These are phyloP conservation scores for Menura novaehollandiae DNA, from an alignment of 2,113 vertebrate species.

Conservation along the genomic window DNA sequence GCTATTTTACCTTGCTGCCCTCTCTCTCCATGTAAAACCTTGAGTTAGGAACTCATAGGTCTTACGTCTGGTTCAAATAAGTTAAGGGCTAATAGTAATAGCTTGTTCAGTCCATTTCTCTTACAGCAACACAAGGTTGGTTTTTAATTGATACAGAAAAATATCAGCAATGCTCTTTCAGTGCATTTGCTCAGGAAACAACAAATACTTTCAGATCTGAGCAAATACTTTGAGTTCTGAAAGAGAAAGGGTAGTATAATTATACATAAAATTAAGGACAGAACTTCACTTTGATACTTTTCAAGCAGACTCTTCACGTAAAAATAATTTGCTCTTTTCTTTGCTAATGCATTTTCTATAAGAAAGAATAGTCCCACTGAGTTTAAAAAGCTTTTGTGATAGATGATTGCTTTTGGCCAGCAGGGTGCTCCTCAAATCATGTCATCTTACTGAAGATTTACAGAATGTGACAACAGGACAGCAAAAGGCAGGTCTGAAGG, in stretches of 20 bases:
- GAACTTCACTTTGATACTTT: background rate
- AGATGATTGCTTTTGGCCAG: background rate
- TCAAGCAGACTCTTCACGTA: background rate
- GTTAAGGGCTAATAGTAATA: background rate
- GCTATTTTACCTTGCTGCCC: background rate
- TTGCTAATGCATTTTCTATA: background rate
- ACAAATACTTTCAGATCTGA: background rate
- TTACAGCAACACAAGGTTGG: background rate
- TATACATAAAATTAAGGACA: background rate
- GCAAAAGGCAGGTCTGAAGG: background rate
- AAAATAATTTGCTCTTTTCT: background rate
- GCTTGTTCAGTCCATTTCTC: background rate
- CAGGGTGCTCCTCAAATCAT: background rate
- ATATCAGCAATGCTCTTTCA: background rate
- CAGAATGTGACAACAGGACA: background rate
- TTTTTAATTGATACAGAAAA: background rate
- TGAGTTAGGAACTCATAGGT: background rate
- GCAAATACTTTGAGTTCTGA: background rate
- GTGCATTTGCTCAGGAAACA: background rate
- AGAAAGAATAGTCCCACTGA: background rate
- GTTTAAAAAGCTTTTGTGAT: background rate
- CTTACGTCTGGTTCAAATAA: background rate
- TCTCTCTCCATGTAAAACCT: background rate
- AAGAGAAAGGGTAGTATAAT: background rate
- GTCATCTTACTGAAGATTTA: background rate